Conservation (phyloP, 2,888 invertebrate species). For the Resseliella maxima region DNA sequence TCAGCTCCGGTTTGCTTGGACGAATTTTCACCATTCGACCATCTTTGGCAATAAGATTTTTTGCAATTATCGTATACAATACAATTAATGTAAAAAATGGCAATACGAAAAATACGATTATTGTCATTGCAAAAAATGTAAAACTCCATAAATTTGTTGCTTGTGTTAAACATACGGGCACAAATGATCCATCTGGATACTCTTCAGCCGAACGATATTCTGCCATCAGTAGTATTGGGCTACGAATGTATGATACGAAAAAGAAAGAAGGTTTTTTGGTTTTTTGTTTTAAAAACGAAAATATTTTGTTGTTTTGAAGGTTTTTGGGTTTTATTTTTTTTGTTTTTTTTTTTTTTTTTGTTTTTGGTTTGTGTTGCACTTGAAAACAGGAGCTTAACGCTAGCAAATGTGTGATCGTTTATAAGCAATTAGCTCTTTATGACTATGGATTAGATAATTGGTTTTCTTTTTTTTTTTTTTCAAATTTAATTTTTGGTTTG, state of each 20-base stretch:
- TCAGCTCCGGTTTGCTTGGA: constrained; percentile 78
- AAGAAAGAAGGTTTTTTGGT: background rate
- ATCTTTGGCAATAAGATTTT: constrained; percentile 78
- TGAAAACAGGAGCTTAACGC: background rate
- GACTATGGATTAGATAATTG: background rate
- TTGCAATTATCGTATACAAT: constrained; percentile 86
- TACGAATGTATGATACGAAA: constrained; percentile 65
- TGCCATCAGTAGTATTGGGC: constrained; percentile 82
- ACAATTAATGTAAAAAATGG: constrained; percentile 83
- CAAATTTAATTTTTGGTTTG: background rate
- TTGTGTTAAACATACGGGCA: constrained; percentile 82
- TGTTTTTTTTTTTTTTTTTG: constrained; percentile 7
- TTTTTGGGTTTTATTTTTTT: constrained; percentile 2
- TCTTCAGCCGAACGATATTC: constrained; percentile 75
- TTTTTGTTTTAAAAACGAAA: too few relatives aligned
- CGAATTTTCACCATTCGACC: constrained; percentile 75
- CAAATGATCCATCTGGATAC: constrained; percentile 77
- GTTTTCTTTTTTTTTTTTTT: background rate
- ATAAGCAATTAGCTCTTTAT: constrained; percentile 37
- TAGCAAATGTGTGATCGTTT: background rate
- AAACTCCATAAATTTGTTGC: constrained; percentile 81
- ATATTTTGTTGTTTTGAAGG: too few relatives aligned
- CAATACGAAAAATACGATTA: constrained; percentile 82
- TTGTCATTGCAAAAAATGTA: constrained; percentile 82
- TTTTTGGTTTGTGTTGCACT: too few relatives aligned